phyloP scores from a whole-genome alignment of 2,888 invertebrate species.

The Lasiommata megera region DNA sequence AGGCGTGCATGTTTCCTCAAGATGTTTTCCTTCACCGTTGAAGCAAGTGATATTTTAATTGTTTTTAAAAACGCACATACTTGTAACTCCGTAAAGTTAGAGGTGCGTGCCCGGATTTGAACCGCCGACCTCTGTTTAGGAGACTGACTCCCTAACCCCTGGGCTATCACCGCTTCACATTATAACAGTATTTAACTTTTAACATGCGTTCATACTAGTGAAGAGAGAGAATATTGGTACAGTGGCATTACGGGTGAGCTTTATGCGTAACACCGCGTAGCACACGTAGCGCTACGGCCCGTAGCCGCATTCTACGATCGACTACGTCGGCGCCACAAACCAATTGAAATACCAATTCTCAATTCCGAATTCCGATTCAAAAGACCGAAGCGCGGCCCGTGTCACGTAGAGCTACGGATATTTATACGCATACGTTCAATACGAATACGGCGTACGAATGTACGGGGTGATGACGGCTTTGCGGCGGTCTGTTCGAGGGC shows the following conservation, averaged over 20 bases:
- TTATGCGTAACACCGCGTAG: slow-evolving; percentile 9
- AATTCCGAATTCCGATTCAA: slow-evolving; percentile 55
- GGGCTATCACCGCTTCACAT: too few relatives aligned
- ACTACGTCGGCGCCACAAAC: slow-evolving; percentile 52
- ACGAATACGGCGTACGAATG: background rate
- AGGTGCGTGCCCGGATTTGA: too few relatives aligned
- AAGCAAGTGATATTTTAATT: too few relatives aligned
- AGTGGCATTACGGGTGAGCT: background rate
- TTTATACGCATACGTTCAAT: slow-evolving; percentile 34
- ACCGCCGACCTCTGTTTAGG: too few relatives aligned
- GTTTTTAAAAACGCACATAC: too few relatives aligned
- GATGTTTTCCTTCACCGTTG: too few relatives aligned
- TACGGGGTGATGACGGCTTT: background rate
- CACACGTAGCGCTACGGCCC: slow-evolving; percentile 15
- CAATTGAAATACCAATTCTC: slow-evolving; percentile 62
- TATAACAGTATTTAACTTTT: too few relatives aligned
- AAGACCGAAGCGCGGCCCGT: slow-evolving; percentile 44
- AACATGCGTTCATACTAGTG: too few relatives aligned
- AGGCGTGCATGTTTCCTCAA: too few relatives aligned
- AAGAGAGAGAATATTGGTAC: too few relatives aligned
- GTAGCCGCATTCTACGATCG: slow-evolving; percentile 23
- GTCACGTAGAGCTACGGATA: slow-evolving; percentile 43
- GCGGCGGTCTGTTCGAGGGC: background rate
- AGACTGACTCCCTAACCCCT: too few relatives aligned
- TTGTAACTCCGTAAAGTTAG: too few relatives aligned